Evolutionary conservation across 2,888 invertebrate species (phyloP), one percentile per base, ranked within the genome.

Genomic region (Formica aserva): DNA sequence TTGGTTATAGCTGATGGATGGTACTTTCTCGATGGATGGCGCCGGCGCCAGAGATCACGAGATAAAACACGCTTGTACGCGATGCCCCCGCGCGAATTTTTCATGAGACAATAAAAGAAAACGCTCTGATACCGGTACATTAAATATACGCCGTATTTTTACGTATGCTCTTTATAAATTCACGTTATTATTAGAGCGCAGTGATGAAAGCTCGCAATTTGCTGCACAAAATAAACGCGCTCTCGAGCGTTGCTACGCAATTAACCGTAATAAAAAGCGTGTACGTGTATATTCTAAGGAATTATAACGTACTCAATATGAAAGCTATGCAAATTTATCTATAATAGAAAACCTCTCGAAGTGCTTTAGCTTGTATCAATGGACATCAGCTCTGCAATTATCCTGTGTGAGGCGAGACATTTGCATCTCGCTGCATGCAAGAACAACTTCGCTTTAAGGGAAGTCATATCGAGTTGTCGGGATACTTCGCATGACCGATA

Each of bases 1-100:
- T 45, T 57, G 29, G 77, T 77, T 76, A 76, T 66, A 11, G 38
- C 71, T 78, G 60, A 71, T 78, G 71, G 71, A 78, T 71, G 18
- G 41, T 57, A 55, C 41, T 57, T 45, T 78, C 78, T 57, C 78
- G 32, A 29, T 38, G 78, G 45, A 78, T 57, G 32, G 22, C 41
- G 32, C n/a, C 57, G 69, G 71, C 26, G 71, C 57, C 57, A 45
- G 57, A 71, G 57, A 60, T 78, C 41, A 41, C 77, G 29, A 55
- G 69, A 48, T 78, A 78, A 71, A 78, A 71, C 57, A 78, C 67
- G 66, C 52, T n/a, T 32, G 55, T 38, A 18, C 18, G 57, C 55
- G 41, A n/a, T 41, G 69, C 9, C 38, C 15, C 15, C 55, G 29
- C 41, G 32, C 41, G 26, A 78, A 78, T 69, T 45, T 78, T 71